Base-by-base conservation (phyloP, 2,797 vertebrate genomes). In the Spinibarbus caldwelli region DNA sequence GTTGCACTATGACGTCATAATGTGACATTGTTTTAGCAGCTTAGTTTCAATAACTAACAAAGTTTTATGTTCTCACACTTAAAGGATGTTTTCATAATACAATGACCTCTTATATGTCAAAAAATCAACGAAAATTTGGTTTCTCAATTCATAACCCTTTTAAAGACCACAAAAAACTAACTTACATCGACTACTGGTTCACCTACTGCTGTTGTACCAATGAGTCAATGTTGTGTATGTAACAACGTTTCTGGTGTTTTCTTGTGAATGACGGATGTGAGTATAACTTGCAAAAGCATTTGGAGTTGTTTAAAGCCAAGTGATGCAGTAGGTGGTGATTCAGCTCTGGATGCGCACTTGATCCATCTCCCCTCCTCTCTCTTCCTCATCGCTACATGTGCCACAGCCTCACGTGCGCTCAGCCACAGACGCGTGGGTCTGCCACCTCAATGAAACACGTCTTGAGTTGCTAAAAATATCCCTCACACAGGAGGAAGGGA, bases 391-490 rank as follows among this genome's bases (percentile, higher is more conserved):
- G 29, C 77, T 45, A 49, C 84, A 87, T 75, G 88, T 86, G 86
- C 66, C 78, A 41, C 64, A 19, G 78, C 38, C 85, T 87, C 88
- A 87, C 85, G 82, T 87, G 81, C 34, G 6, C 10, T 59, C 10
- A 6, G 81, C 86, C 88, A 89, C 91, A 93, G 93, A 92, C 90
- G 80, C 89, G 62, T 70, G 8, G 88, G 89, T 89, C 80, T 73
- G 71, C 86, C 83, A 86, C 72, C 89, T 57, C 84, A 80, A 82
- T 88, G 87, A 88, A 86, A 92, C 89, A 88, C 90, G 71, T 90
- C 85, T n/a, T 41, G 81, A 31, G 88, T 41, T 85, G 79, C 92
- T 95, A 95, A 93, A 93, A 93, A 94, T 95, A 95, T 87, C 47
- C 0, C 86, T 81, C 87, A 81, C 83, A 87, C 85, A 84, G 64